phyloP scores from a whole-genome alignment of 2,888 invertebrate genomes.

The Muscina levida region DNA sequence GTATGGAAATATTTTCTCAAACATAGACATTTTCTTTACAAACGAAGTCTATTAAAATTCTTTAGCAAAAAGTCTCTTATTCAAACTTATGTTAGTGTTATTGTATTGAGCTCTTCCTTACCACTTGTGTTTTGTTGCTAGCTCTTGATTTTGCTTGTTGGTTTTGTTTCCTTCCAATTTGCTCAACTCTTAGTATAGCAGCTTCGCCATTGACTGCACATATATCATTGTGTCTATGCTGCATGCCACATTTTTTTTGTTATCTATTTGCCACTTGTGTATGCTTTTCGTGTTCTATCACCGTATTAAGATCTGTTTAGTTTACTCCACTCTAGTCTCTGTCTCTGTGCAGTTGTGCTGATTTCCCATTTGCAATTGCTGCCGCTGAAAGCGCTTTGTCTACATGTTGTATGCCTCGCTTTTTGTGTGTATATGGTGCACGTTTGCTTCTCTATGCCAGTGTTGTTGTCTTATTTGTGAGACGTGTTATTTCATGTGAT shows the following conservation, averaged over 20 bases:
- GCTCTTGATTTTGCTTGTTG: no score
- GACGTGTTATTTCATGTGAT: conserved; percentile 61
- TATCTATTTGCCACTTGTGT: conserved; percentile 28
- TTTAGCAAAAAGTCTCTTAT: no score
- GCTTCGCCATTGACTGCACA: no score
- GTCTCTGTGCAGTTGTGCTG: background rate
- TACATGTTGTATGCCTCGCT: background rate
- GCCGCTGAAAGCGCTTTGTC: background rate
- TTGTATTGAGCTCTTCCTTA: no score
- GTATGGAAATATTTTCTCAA: no score
- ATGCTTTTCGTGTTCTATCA: conserved; percentile 59
- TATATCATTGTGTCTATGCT: background rate
- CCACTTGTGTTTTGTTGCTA: no score
- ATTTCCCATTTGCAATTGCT: background rate
- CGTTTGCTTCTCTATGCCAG: no score
- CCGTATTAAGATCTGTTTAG: conserved; percentile 39
- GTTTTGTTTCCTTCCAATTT: no score
- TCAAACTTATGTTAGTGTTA: no score
- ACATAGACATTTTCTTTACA: no score
- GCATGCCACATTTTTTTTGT: conserved; percentile 28
- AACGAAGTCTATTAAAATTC: no score
- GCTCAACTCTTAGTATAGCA: no score
- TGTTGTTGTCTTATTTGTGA: conserved; percentile 46
- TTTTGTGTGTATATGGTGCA: conserved; percentile 8
- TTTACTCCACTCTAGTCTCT: conserved; percentile 34